Evolutionary conservation across 2,113 vertebrate species (phyloP), one percentile per base, ranked within the genome.

Genomic region (Noturus placidus): DNA sequence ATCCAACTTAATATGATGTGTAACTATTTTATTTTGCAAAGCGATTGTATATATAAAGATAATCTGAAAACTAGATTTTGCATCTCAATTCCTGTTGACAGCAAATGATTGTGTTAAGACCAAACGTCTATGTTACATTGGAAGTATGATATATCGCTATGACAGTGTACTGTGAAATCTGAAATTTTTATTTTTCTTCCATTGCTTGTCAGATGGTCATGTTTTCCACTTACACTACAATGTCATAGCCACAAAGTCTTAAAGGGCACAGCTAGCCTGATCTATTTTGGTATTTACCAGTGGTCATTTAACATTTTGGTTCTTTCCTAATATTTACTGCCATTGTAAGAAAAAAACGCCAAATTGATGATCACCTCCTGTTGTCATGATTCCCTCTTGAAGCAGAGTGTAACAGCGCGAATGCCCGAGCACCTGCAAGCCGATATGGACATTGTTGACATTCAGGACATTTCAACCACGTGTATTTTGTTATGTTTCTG

Each of bases 1-100:
- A 91, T 89, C 88, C 89, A 91, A 89, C 92, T 94, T 94, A 93
- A 94, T 91, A 93, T 93, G 91, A 92, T 83, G 90, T 90, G 87
- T 84, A 91, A 88, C 87, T 89, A 91, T 91, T 93, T 92, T 89
- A 82, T 87, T 94, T 92, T 91, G 42, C 61, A 67, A 30, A 91
- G 35, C 85, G 30, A 10, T 9, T 50, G 46, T 10, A 79, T 85
- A 88, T 91, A 89, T 89, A 38, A 90, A 83, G 89, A 52, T 88
- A 84, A 93, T 93, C 91, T 92, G 91, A 79, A 92, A 91, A 86
- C 89, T 87, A 93, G 91, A 90, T 79, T 90, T 89, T 91, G 91
- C 92, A 94, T 5, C 88, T 87, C 87, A 90, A 90, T 88, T 82
- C 77, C 85, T 72, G 72, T 72, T 59, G 63, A 42, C 10, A 30